These are phyloP conservation scores for Chionomys nivalis DNA, from an alignment of 2,113 vertebrate genomes.

Conservation along the genomic window DNA sequence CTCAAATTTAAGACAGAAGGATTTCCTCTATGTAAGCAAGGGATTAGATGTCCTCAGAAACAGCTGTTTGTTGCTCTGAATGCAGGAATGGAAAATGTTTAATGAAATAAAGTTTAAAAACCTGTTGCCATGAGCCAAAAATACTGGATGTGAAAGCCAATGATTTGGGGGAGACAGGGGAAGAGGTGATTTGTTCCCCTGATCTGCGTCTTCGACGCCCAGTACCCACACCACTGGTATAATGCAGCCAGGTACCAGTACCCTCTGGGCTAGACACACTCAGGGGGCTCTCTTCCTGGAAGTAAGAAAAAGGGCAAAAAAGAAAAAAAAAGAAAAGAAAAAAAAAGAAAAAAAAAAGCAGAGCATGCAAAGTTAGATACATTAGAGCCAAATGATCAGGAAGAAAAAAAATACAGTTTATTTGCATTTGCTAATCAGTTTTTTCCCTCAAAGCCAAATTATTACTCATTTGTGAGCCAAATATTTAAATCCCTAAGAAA, in stretches of 20 bases:
- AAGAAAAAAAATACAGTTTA: conserved; percentile 86
- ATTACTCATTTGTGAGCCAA: conserved; percentile 72
- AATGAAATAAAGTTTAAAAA: conserved; percentile 98
- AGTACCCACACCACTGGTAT: conserved; percentile 96
- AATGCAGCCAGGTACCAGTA: conserved; percentile 97
- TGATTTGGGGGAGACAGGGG: conserved; percentile 98
- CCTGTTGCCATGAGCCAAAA: conserved; percentile 99
- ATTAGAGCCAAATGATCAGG: conserved; percentile 90
- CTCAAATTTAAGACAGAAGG: conserved; percentile 77
- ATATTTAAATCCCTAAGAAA: conserved; percentile 65
- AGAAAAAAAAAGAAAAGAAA: neutral
- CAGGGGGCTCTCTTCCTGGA: conserved; percentile 97
- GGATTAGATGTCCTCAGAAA: conserved; percentile 95
- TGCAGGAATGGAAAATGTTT: conserved; percentile 88
- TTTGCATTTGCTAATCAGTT: conserved; percentile 78
- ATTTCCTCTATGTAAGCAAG: conserved; percentile 86
- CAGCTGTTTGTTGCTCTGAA: conserved; percentile 88
- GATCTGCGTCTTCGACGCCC: conserved; percentile 98
- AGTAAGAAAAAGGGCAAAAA: conserved; percentile 93
- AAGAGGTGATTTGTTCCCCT: conserved; percentile 98
- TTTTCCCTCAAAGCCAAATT: conserved; percentile 61
- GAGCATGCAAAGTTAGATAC: conserved; percentile 95
- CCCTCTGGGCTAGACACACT: conserved; percentile 98
- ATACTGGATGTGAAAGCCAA: conserved; percentile 99
- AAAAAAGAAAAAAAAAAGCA: conserved; percentile 92